Percentiles rank a stretch among this genome's conserved stretches.
These are phyloP conservation scores for Tinea pellionella DNA, from an alignment of 2,888 invertebrate genomes.

Conservation along the genomic window DNA sequence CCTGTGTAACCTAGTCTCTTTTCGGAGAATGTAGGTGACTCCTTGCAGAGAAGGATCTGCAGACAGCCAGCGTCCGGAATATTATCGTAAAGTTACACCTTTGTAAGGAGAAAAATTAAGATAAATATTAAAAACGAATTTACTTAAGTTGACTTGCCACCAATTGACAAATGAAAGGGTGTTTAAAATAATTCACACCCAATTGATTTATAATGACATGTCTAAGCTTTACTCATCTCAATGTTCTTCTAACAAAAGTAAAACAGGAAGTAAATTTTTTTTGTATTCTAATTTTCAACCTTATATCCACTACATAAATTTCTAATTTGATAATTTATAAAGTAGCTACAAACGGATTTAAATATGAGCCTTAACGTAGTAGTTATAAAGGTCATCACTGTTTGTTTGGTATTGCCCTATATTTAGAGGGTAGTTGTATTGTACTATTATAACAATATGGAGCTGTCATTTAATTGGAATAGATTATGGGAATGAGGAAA, in stretches of 20 bases:
- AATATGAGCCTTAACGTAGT: neutral
- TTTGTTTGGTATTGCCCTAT: neutral
- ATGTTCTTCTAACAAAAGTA: neutral
- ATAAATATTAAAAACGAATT: no score
- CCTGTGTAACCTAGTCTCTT: no score
- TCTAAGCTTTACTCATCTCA: conserved; percentile 4
- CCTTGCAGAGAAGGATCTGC: no score
- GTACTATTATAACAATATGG: conserved; percentile 68
- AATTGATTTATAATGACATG: conserved; percentile 13
- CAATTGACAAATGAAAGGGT: neutral
- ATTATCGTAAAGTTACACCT: no score
- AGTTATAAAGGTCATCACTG: neutral
- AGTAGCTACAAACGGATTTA: neutral
- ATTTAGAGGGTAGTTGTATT: conserved; percentile 43
- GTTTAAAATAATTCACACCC: neutral
- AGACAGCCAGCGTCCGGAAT: no score
- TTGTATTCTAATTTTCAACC: neutral
- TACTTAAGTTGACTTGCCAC: no score
- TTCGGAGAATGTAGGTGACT: no score
- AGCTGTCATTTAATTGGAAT: conserved; percentile 70
- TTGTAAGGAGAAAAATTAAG: no score
- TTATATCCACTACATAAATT: neutral
- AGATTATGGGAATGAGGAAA: conserved; percentile 66
- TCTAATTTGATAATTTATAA: no score
- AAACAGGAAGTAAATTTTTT: neutral